Conservation (phyloP, 1,140 invertebrate species). For the Drosophila mauritiana region DNA sequence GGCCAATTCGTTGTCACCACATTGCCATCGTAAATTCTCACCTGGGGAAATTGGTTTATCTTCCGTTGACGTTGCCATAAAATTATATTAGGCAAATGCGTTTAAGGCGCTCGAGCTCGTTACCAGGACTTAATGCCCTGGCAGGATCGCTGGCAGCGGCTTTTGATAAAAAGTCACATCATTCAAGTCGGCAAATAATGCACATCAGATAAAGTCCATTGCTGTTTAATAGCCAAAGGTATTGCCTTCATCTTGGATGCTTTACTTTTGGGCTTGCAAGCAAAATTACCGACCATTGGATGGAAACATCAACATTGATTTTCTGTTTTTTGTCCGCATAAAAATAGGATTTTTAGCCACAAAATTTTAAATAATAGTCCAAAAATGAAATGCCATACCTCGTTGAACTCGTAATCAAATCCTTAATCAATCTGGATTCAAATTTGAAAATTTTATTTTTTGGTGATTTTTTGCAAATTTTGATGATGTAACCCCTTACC, state of each 20-base stretch:
- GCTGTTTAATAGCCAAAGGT: background rate
- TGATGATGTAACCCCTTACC: too few species aligned
- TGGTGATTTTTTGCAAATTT: too few species aligned
- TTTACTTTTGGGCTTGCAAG: too few species aligned
- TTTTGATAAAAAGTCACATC: constrained; percentile 6
- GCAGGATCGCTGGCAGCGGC: constrained; percentile 11
- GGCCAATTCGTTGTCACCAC: constrained; percentile 46
- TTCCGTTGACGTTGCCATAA: constrained; percentile 35
- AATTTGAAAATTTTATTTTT: too few species aligned
- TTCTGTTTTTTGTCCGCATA: too few species aligned
- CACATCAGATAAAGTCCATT: constrained; percentile 45
- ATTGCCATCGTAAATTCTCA: constrained; percentile 70
- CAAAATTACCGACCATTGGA: too few species aligned
- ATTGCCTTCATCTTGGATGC: background rate
- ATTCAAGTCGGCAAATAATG: constrained; percentile 7
- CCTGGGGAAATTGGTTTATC: constrained; percentile 65
- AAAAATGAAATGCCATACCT: too few species aligned
- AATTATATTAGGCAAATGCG: constrained; percentile 62
- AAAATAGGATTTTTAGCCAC: too few species aligned
- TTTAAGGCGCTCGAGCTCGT: constrained; percentile 10
- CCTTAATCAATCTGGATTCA: too few species aligned
- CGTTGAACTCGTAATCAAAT: too few species aligned
- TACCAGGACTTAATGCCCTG: constrained; percentile 18
- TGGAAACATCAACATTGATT: too few species aligned
- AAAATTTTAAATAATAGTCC: too few species aligned